Evolutionary conservation across 2,888 invertebrate genomes (phyloP), one percentile per base, ranked within the genome.

Genomic region (Adelognathus sp.): DNA sequence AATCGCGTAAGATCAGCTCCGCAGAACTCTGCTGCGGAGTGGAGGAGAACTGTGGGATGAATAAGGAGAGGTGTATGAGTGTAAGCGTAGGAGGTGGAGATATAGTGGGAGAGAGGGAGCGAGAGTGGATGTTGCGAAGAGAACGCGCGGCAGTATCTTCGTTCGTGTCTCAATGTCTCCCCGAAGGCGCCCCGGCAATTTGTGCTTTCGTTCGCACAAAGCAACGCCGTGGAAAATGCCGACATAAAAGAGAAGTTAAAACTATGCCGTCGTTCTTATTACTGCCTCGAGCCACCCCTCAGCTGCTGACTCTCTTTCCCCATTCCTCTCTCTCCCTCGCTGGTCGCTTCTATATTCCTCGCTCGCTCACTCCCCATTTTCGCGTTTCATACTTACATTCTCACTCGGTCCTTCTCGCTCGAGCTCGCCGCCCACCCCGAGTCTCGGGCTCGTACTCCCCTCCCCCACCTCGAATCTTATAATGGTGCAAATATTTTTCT

Each of bases 211-310:
- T 90, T 90, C 89, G 90, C 90, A 90, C 90, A 90, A 91, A 90
- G 90, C 89, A 85, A 85, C 83, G 82, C 85, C 86, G 74, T 82
- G 87, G 89, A 88, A 88, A 89, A 90, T 89, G 87, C 87, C 86
- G 82, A 86, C 87, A 89, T 90, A 90, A 91, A 91, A 90, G 90
- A 90, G 89, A 90, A 90, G 90, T 91, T 90, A 90, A 91, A 91
- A 91, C 90, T 91, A 91, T 91, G 90, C 90, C 88, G 89, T 90
- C 90, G 91, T 90, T 90, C 91, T 91, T 90, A 91, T 91, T 91
- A 90, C 90, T 87, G 90, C 90, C 90, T 86, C 82, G 87, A 90
- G 90, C 90, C 87, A 88, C 85, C 88, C 87, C 83, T 80, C 54
- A 71, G 60, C 72, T 36, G 44, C 58, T 75, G 56, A 75, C 78